Evolutionary conservation across 2,888 invertebrate genomes (phyloP), one percentile per base, ranked within the genome.

Genomic region (Acleris emargana): DNA sequence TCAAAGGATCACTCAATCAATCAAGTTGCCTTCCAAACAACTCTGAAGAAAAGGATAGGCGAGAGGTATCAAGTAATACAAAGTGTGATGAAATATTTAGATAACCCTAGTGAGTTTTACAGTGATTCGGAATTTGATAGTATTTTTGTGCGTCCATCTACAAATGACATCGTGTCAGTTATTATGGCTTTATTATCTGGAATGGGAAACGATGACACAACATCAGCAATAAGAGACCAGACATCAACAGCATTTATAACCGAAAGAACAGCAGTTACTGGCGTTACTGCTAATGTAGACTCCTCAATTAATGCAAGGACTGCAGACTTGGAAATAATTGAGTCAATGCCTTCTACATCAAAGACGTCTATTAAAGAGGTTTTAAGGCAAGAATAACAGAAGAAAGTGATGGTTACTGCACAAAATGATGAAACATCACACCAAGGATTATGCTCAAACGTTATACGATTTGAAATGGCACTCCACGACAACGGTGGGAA

Each of bases 1-100:
- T 53, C 18, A 53, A 53, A 18, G 53, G 32, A 7, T 53, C 53
- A n/a, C n/a, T n/a, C n/a, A n/a, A n/a, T n/a, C n/a, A n/a, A n/a
- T n/a, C n/a, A n/a, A n/a, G n/a, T n/a, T n/a, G n/a, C 54, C 18
- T 54, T 54, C 20, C 54, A 18, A 32, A 17, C 17, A 16, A 18
- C 53, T 20, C 13, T 43, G 13, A 43, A 20, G 18, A 54, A 54
- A 43, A 4, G 54, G 42, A 54, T 54, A 18, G 9, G 42, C 17
- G 54, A 54, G 18, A 20, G 38, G 42, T 54, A 54, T 22, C 22
- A 22, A 43, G 42, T 43, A 11, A 54, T 54, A 20, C 54, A 54
- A 43, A 6, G 54, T 16, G 54, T 54, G 18, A 7, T 54, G 13
- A 54, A 54, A 54, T 54, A 54, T 43, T 20, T 54, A 6, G 54